These are phyloP conservation scores for Pinna nobilis DNA, from an alignment of 1,140 invertebrate genomes.

Conservation along the genomic window DNA sequence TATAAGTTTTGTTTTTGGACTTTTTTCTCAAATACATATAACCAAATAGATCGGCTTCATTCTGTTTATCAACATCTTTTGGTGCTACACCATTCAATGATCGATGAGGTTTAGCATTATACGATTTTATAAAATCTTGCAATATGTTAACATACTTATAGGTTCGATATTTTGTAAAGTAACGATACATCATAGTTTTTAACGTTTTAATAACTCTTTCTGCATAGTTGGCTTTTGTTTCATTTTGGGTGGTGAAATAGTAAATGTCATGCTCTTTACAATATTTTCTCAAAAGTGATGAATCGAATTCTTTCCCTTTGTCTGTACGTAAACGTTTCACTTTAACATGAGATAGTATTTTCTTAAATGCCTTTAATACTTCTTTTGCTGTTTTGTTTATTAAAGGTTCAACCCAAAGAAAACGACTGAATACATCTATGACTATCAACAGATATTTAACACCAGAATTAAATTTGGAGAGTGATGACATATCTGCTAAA, in stretches of 20 bases:
- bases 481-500: not conserved
- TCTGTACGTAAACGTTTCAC: not conserved
- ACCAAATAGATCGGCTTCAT: slow-evolving; percentile 22
- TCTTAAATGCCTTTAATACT: not conserved
- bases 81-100: not conserved
- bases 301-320: not conserved
- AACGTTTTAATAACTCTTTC: slow-evolving; percentile 9
- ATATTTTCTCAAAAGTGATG: not conserved
- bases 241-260: not conserved
- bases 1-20: not conserved
- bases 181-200: slow-evolving; percentile 11
- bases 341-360: not conserved
- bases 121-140: slow-evolving; percentile 5
- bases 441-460: slow-evolving; percentile 8
- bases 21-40: slow-evolving; percentile 37
- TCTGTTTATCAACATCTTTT: not conserved
- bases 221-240: slow-evolving; percentile 6
- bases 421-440: slow-evolving; percentile 22
- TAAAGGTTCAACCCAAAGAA: not conserved
- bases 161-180: slow-evolving; percentile 1
- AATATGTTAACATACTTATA: not conserved
- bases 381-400: slow-evolving; percentile 8
- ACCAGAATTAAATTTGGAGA: not conserved
- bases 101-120: not conserved
- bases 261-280: not conserved